Conservation (phyloP, 23 tunicate genomes). For the Aplidium turbinatum region DNA sequence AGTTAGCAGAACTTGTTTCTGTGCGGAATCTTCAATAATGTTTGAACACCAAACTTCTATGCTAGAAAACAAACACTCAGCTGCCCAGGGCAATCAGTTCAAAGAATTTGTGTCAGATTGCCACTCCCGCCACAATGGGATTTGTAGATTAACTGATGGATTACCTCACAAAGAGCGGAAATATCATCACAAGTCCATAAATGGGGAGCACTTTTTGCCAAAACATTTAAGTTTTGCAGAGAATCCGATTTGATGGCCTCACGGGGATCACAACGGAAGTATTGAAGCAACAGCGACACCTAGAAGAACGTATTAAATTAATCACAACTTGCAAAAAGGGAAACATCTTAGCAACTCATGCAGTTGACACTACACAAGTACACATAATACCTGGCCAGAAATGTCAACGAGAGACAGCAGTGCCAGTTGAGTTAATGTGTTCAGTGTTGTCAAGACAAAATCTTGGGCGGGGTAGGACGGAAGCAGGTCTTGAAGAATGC, state of each 20-base stretch:
- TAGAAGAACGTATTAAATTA: conserved; percentile 26
- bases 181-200: conserved; percentile 65
- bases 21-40: no score
- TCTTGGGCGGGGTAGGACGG: conserved; percentile 93
- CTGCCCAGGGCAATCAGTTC: no score
- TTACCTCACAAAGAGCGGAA: conserved; percentile 70
- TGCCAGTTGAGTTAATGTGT: conserved; percentile 66
- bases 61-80: no score
- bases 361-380: no score
- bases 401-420: conserved; percentile 77
- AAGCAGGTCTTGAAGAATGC: conserved; percentile 68
- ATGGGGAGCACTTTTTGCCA: conserved; percentile 80
- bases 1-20: no score
- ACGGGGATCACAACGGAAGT: conserved; percentile 83
- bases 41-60: no score
- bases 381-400: conserved; percentile 61
- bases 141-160: no score
- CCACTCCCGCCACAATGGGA: not conserved
- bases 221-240: conserved; percentile 64
- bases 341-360: no score
- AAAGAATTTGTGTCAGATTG: no score
- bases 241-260: conserved; percentile 70
- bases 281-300: conserved; percentile 72
- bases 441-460: conserved; percentile 76
- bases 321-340: not conserved